phyloP scores from a whole-genome alignment of 2,888 invertebrate species.

The Ophion ellenae region DNA sequence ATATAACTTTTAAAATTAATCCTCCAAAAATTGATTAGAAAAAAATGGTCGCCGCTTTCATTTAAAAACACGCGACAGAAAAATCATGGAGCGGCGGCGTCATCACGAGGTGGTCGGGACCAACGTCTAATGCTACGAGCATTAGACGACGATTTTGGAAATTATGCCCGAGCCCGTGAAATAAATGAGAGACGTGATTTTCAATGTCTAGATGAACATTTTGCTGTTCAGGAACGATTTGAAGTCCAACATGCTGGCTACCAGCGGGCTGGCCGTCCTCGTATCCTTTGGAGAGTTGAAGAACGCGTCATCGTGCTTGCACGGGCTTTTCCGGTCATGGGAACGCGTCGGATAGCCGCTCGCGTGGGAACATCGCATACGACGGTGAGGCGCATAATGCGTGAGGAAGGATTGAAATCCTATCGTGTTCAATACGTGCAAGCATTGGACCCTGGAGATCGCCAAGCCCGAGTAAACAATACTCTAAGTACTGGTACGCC shows the following conservation, averaged over 20 bases:
- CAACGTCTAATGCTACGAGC: constrained; percentile 44
- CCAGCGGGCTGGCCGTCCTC: constrained; percentile 40
- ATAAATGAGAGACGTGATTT: constrained; percentile 55
- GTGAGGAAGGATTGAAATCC: constrained; percentile 35
- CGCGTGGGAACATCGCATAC: constrained; percentile 46
- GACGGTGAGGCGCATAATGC: constrained; percentile 50
- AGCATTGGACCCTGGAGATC: constrained; percentile 46
- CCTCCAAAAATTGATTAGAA: neutral
- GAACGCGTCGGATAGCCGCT: constrained; percentile 49
- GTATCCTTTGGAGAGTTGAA: constrained; percentile 53
- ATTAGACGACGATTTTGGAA: constrained; percentile 47
- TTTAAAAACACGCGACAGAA: neutral
- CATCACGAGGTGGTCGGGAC: constrained; percentile 42
- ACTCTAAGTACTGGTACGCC: constrained; percentile 50
- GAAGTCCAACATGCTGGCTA: constrained; percentile 47
- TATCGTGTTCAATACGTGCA: constrained; percentile 45
- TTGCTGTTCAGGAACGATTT: constrained; percentile 55
- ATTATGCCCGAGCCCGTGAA: constrained; percentile 36
- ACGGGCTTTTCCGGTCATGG: constrained; percentile 52
- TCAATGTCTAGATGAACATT: constrained; percentile 58
- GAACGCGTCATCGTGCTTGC: constrained; percentile 50
- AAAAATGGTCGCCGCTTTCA: neutral
- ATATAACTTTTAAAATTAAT: neutral
- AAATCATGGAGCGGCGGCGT: neutral
- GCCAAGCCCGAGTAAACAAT: constrained; percentile 36